phyloP scores from a whole-genome alignment of 2,797 vertebrate species.

The Parauchenoglanis punctatus region DNA sequence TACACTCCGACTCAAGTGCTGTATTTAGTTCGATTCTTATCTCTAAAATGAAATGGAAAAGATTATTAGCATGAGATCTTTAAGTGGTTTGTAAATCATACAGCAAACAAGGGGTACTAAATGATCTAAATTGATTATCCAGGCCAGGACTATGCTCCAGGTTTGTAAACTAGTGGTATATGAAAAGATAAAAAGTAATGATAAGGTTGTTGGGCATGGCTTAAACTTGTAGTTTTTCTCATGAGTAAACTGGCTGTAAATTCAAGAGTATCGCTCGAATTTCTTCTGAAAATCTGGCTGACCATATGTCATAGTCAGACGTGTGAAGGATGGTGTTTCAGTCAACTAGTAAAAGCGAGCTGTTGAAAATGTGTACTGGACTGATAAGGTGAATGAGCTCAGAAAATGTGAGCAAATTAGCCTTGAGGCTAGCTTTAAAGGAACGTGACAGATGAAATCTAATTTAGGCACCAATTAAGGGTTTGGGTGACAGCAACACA shows the following conservation, averaged over 20 bases:
- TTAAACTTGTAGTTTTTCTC: neutral
- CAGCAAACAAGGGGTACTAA: neutral
- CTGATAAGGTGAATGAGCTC: conserved; percentile 29
- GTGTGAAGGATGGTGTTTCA: neutral
- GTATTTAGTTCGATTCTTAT: neutral
- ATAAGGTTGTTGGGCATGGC: neutral
- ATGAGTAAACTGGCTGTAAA: neutral
- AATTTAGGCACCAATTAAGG: neutral
- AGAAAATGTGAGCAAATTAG: neutral
- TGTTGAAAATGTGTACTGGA: conserved; percentile 27
- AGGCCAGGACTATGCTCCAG: neutral
- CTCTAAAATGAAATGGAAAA: neutral
- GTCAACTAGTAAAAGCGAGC: neutral
- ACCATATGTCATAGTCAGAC: neutral
- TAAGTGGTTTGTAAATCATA: neutral
- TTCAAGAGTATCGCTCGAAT: neutral
- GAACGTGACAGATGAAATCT: neutral
- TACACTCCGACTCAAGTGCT: neutral
- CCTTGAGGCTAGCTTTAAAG: neutral
- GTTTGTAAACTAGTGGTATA: neutral
- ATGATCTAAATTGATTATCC: neutral
- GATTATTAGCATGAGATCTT: neutral
- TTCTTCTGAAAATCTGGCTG: neutral
- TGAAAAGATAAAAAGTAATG: neutral
- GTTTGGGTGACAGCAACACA: neutral